Conservation (phyloP, 2,113 vertebrate genomes). For the Tricholaema leucomelas region DNA sequence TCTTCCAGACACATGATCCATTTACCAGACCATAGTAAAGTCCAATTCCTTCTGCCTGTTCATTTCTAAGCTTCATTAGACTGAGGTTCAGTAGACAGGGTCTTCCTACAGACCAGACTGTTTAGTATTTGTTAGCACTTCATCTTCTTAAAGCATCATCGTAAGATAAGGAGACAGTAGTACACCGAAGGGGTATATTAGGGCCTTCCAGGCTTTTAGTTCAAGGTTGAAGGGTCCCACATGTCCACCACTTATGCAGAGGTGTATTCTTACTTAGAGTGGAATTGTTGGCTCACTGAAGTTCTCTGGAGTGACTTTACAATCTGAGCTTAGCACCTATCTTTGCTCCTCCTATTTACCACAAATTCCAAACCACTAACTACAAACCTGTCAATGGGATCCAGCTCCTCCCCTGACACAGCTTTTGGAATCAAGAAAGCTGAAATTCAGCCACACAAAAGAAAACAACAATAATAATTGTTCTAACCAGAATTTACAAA, state of each 20-base stretch:
- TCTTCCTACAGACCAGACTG: background rate
- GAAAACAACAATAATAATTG: background rate
- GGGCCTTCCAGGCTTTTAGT: background rate
- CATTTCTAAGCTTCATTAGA: background rate
- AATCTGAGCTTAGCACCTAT: background rate
- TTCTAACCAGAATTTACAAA: background rate
- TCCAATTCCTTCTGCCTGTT: background rate
- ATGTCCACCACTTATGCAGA: background rate
- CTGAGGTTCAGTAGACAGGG: background rate
- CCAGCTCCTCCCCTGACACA: background rate
- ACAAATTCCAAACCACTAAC: background rate
- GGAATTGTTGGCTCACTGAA: background rate
- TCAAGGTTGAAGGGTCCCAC: background rate
- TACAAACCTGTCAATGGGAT: background rate
- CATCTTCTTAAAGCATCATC: background rate
- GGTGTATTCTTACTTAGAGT: background rate
- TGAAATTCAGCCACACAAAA: background rate
- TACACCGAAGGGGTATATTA: background rate
- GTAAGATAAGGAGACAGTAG: background rate
- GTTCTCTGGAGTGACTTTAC: background rate
- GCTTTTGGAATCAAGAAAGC: background rate
- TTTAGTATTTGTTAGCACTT: background rate
- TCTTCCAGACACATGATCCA: background rate
- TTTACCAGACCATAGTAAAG: background rate
- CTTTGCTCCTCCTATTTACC: background rate